Conservation (phyloP, 1,140 invertebrate species). For the Helicoverpa zea region DNA sequence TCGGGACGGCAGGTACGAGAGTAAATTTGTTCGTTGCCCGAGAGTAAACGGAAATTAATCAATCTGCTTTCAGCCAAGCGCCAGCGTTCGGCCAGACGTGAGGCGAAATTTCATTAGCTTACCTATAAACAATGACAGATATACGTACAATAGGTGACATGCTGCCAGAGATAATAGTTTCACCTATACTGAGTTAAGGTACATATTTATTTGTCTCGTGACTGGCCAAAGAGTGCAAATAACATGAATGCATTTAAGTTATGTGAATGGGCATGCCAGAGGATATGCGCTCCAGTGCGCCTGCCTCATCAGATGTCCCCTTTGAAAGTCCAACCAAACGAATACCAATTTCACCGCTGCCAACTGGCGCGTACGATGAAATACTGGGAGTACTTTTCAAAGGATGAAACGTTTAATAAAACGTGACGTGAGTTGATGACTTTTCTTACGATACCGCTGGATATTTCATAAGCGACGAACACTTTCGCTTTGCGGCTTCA, state of each 20-base stretch:
- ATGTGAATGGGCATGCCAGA: slow-evolving; percentile 72
- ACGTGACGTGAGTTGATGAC: slow-evolving; percentile 44
- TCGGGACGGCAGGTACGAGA: slow-evolving; percentile 42
- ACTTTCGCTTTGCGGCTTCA: slow-evolving; percentile 63
- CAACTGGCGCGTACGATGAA: slow-evolving; percentile 75
- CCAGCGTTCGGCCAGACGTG: slow-evolving; percentile 40
- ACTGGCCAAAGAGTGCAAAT: slow-evolving; percentile 42
- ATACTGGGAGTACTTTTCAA: slow-evolving; percentile 50
- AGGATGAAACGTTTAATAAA: slow-evolving; percentile 49
- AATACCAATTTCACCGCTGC: slow-evolving; percentile 76
- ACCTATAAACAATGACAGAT: slow-evolving; percentile 25
- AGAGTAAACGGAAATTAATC: slow-evolving; percentile 62
- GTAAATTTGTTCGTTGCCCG: slow-evolving; percentile 53
- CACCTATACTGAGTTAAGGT: not conserved
- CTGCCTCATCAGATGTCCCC: slow-evolving; percentile 73
- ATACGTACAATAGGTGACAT: slow-evolving; percentile 11
- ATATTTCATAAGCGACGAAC: slow-evolving; percentile 59
- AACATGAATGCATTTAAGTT: slow-evolving; percentile 50
- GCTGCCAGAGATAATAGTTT: not conserved
- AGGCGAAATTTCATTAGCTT: slow-evolving; percentile 47
- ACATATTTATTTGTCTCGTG: slow-evolving; percentile 17
- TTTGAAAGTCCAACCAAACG: slow-evolving; percentile 72
- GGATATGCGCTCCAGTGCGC: slow-evolving; percentile 78
- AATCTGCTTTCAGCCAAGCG: slow-evolving; percentile 57
- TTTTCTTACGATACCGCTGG: slow-evolving; percentile 38